Conservation (phyloP, 2,888 invertebrate species). For the Parelbella ahira region DNA sequence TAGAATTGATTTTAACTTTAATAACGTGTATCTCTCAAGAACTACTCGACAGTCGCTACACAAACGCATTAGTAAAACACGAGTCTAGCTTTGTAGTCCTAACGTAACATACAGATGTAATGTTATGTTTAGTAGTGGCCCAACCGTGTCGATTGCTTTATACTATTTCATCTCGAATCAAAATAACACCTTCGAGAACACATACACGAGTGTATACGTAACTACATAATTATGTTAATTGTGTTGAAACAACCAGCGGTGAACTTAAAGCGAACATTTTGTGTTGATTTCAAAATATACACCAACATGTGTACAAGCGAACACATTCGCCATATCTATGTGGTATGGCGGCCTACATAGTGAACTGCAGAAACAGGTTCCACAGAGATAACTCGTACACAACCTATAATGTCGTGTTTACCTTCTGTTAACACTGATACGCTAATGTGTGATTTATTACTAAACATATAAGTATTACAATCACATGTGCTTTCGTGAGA, state of each 20-base stretch:
- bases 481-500: constrained; percentile 1
- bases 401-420: constrained; percentile 4
- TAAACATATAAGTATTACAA: constrained; percentile 12
- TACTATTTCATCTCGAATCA: too few species aligned
- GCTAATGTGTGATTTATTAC: constrained; percentile 13
- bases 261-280: constrained; percentile 1
- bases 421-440: constrained; percentile 9
- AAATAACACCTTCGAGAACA: too few species aligned
- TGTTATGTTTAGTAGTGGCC: too few species aligned
- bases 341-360: constrained; percentile 20
- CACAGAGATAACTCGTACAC: constrained; percentile 25
- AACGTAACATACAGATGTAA: too few species aligned
- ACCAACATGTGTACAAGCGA: constrained; percentile 2
- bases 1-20: too few species aligned
- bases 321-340: constrained; percentile 6
- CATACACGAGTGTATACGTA: too few species aligned
- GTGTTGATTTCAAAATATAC: constrained; percentile 3
- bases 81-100: too few species aligned
- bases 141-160: too few species aligned
- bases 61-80: too few species aligned
- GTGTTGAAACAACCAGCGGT: constrained; percentile 2
- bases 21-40: too few species aligned
- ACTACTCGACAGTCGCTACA: too few species aligned
- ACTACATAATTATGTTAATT: constrained; percentile 1
- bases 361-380: constrained; percentile 29